Conservation (phyloP, 2,888 invertebrate genomes). For the Dolichomitus sp. region DNA sequence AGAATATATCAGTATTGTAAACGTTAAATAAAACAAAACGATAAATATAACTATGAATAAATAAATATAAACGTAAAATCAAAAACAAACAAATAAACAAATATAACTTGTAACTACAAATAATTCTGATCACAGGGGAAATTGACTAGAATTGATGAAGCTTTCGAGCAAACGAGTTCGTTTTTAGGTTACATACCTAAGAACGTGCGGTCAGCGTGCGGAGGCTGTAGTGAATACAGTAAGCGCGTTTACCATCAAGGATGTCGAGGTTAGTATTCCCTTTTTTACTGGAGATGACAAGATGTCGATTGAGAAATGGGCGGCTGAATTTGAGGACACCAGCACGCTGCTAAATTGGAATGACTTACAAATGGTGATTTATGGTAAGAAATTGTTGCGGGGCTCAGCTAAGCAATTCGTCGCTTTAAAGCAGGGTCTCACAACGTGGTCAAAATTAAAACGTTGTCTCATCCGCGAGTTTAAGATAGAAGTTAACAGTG, state of each 20-base stretch:
- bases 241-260: conserved; percentile 50
- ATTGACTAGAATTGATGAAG: too few species aligned
- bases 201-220: not conserved
- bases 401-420: conserved; percentile 67
- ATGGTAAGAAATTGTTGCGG: conserved; percentile 61
- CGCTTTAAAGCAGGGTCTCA: conserved; percentile 52
- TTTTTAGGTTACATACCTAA: too few species aligned
- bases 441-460: conserved; percentile 58
- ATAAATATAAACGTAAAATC: too few species aligned
- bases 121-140: too few species aligned
- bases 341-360: conserved; percentile 60
- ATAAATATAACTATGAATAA: too few species aligned
- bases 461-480: conserved; percentile 58
- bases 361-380: conserved; percentile 65
- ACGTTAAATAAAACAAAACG: too few species aligned
- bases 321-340: conserved; percentile 67
- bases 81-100: too few species aligned
- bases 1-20: too few species aligned
- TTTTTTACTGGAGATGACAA: conserved; percentile 57
- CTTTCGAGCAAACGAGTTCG: too few species aligned
- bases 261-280: conserved; percentile 53
- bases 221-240: conserved; percentile 6
- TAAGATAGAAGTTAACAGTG: conserved; percentile 53
- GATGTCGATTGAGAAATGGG: conserved; percentile 49
- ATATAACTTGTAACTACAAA: too few species aligned